Percentiles rank a stretch among this genome's conserved stretches.
These are phyloP conservation scores for Saccopteryx leptura DNA, from an alignment of 2,113 vertebrate species.

Conservation along the genomic window DNA sequence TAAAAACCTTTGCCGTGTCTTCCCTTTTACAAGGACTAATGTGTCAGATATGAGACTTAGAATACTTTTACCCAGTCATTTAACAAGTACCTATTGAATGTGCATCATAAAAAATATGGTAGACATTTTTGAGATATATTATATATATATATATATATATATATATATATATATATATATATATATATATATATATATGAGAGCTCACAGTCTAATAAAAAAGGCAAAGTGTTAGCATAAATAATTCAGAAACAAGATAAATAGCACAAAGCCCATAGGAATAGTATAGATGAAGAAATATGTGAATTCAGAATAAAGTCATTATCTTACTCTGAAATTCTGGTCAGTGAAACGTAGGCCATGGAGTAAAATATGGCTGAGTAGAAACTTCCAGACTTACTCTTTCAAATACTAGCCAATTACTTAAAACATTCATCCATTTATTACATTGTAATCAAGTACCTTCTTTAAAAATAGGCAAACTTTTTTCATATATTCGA, in stretches of 20 bases:
- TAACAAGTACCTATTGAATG: background rate
- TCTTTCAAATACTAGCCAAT: background rate
- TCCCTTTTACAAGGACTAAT: background rate
- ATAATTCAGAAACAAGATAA: background rate
- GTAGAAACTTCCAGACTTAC: background rate
- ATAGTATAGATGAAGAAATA: slow-evolving; percentile 4
- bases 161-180: too few species aligned
- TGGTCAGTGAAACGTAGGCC: background rate
- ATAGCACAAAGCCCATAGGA: background rate
- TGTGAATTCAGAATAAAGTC: background rate
- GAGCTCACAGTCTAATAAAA: background rate
- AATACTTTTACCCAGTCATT: background rate
- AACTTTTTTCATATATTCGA: background rate
- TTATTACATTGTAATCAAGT: slow-evolving; percentile 15
- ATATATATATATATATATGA: background rate
- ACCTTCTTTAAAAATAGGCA: background rate
- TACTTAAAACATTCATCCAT: slow-evolving; percentile 4
- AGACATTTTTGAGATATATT: background rate
- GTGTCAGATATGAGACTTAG: background rate
- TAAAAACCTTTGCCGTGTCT: background rate
- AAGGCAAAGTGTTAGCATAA: background rate
- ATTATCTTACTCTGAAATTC: background rate
- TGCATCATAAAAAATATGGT: background rate
- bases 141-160: background rate
- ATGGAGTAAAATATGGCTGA: background rate